phyloP scores from a whole-genome alignment of 2,888 invertebrate species.

The Salticus scenicus region DNA sequence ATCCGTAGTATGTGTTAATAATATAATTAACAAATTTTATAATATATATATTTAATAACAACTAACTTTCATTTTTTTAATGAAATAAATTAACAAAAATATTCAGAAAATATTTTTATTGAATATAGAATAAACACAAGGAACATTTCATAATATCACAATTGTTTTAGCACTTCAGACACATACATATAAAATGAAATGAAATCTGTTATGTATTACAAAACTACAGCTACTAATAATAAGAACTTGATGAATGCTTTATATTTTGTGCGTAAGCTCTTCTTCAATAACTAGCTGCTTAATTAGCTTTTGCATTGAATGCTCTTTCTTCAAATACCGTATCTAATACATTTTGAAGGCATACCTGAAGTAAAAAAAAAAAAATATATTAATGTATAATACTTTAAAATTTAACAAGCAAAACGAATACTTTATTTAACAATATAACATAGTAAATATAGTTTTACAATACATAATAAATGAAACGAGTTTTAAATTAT shows the following conservation, averaged over 20 bases:
- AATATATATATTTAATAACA: too few species aligned
- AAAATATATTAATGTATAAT: neutral
- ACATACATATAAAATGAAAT: neutral
- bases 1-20: too few species aligned
- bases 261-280: neutral
- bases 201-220: neutral
- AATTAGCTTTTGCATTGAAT: neutral
- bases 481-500: neutral
- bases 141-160: neutral
- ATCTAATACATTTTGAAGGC: neutral
- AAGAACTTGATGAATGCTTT: neutral
- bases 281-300: neutral
- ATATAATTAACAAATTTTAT: too few species aligned
- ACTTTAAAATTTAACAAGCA: too few species aligned
- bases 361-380: neutral
- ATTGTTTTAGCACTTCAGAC: neutral
- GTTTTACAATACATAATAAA: neutral
- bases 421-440: too few species aligned
- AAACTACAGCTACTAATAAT: neutral
- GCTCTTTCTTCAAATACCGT: neutral
- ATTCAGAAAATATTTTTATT: too few species aligned
- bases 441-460: neutral
- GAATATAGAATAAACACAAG: neutral
- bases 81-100: too few species aligned
- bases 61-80: too few species aligned